Evolutionary conservation across 1,140 invertebrate species (phyloP), one percentile per base, ranked within the genome.

Genomic region (Philopotamus ludificatus): DNA sequence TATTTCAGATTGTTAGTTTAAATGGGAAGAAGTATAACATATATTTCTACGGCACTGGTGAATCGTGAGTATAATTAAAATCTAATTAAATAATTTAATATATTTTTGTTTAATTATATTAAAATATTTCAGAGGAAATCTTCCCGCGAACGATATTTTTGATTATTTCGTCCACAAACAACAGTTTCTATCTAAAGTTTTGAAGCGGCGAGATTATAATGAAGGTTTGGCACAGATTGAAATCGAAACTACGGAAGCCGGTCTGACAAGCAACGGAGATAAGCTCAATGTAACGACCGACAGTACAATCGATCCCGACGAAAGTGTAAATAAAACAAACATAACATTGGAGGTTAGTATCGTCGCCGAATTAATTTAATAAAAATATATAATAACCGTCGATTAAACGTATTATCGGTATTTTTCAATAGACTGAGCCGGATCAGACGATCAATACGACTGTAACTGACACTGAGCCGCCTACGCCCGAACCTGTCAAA

Each of bases 1-100:
- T 72, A 54, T 81, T 85, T 66, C 71, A 92, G 89, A 87, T 95
- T 70, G 87, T 90, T 74, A 86, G 83, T 71, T 82, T 85, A 67
- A 88, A 88, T 74, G 87, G 87, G 34, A 93, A 92, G 73, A 93
- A 90, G 78, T 97, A 92, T 76, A 90, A 89, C 77, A 92, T 98
- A 63, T 90, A 90, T 75, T 98, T 98, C 79, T 97, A 94, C 82
- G 95, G 94, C 3, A 98, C 94, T 12, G 88, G 91, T 71, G 94
- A 98, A 85, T 93, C 88, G 88, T 94, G 85, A 90, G 89, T 86
- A 66, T 59, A 1, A 10, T 42, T 50, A n/a, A n/a, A 9, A 45
- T 45, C 9, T 4, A 4, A 20, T n/a, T 16, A 47, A 20, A 9
- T 15, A 20, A 9, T 47, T 15, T 47, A 47, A 7, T 12, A 34